Percentiles rank a stretch among this genome's conserved stretches.
phyloP scores from a whole-genome alignment of 2,797 vertebrate genomes.

The Champsocephalus gunnari region DNA sequence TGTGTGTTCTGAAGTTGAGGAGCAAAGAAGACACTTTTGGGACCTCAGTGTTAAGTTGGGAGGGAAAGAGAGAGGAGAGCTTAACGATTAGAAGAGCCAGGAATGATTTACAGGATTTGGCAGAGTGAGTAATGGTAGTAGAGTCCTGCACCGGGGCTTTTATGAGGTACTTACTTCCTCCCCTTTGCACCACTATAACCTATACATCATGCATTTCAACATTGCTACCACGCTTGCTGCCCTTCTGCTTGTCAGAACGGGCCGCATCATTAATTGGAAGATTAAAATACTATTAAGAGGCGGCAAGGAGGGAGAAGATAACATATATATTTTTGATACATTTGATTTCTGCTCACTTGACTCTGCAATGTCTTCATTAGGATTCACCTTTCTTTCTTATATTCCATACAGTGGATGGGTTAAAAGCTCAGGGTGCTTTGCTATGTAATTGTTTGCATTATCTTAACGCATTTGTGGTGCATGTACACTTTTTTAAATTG shows the following conservation, averaged over 20 bases:
- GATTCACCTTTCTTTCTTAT: neutral
- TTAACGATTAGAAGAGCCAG: slow-evolving; percentile 16
- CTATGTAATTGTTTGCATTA: too few relatives aligned
- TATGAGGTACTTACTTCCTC: slow-evolving; percentile 67
- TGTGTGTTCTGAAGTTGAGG: neutral
- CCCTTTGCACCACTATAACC: slow-evolving; percentile 52
- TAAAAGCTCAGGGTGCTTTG: neutral
- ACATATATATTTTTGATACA: slow-evolving; percentile 44
- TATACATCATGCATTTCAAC: slow-evolving; percentile 64
- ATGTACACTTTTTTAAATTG: too few relatives aligned
- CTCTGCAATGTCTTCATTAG: neutral
- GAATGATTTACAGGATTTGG: slow-evolving; percentile 55
- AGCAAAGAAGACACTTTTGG: neutral
- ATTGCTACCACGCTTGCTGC: slow-evolving; percentile 32
- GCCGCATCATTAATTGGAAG: slow-evolving; percentile 58
- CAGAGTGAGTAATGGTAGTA: slow-evolving; percentile 64
- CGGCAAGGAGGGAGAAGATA: slow-evolving; percentile 5
- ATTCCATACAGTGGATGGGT: neutral
- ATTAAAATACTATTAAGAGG: slow-evolving; percentile 57
- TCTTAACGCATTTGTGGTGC: neutral
- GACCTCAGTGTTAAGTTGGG: neutral
- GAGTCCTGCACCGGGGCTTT: slow-evolving; percentile 57
- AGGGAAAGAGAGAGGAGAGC: slow-evolving; percentile 2
- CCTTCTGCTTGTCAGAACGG: slow-evolving; percentile 35
- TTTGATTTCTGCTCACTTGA: slow-evolving; percentile 43